A percentile compares a stretch with the other conserved stretches of the same genome.
phyloP scores from a whole-genome alignment of 2,113 vertebrate species.

The Gopherus flavomarginatus region DNA sequence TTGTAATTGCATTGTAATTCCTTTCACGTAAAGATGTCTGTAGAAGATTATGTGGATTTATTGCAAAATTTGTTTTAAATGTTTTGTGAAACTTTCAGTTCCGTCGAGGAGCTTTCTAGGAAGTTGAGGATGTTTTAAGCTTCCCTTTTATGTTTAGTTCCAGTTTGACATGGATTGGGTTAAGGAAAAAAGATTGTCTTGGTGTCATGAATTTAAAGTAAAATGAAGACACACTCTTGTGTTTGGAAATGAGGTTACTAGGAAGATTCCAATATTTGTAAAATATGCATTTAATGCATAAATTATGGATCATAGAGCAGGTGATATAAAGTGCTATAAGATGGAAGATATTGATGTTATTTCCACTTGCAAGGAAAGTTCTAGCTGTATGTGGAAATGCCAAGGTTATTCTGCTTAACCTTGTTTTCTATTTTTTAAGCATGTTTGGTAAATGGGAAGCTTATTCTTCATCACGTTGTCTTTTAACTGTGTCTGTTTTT shows the following conservation, averaged over 20 bases:
- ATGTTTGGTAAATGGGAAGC: conserved; percentile 76
- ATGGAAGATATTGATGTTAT: conserved; percentile 55
- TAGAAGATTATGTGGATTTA: conserved; percentile 61
- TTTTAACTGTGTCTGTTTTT: conserved; percentile 82
- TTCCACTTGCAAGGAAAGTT: conserved; percentile 78
- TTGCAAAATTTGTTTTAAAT: conserved; percentile 65
- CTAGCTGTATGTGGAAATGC: conserved; percentile 74
- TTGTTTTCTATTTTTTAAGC: conserved; percentile 81
- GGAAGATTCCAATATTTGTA: conserved; percentile 75
- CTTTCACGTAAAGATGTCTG: conserved; percentile 69
- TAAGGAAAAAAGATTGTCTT: conserved; percentile 69
- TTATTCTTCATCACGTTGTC: conserved; percentile 45
- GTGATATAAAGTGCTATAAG: conserved; percentile 45
- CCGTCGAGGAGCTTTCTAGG: conserved; percentile 74
- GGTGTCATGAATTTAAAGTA: conserved; percentile 51
- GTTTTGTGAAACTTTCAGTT: conserved; percentile 66
- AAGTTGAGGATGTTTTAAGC: conserved; percentile 70
- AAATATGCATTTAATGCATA: conserved; percentile 93
- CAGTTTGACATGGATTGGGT: conserved; percentile 62
- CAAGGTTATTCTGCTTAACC: conserved; percentile 91
- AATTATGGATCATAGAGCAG: conserved; percentile 76
- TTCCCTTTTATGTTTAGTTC: conserved; percentile 75
- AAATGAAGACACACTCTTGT: conserved; percentile 66
- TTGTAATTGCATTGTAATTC: conserved; percentile 69
- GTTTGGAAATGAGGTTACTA: conserved; percentile 57